These are phyloP conservation scores for Betta splendens DNA, from an alignment of 2,797 vertebrate species.

Conservation along the genomic window DNA sequence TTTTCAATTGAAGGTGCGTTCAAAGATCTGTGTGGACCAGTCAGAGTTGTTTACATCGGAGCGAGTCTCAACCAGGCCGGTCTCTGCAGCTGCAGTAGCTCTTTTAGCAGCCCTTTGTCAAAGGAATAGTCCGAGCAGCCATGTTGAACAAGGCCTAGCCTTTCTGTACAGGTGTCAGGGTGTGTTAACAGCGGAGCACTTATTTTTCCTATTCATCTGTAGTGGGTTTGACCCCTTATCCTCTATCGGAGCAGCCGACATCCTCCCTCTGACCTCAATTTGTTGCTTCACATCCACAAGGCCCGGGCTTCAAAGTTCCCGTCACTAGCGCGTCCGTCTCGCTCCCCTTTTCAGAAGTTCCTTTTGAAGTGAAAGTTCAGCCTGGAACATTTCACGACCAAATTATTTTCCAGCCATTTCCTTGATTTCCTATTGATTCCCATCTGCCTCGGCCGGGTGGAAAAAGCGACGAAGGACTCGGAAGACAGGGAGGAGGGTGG, in stretches of 20 bases:
- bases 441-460: slow-evolving; percentile 62
- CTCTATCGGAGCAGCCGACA: slow-evolving; percentile 44
- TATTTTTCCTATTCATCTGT: slow-evolving; percentile 68
- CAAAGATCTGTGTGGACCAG: slow-evolving; percentile 54
- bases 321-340: slow-evolving; percentile 19
- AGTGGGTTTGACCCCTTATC: slow-evolving; percentile 67
- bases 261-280: slow-evolving; percentile 73
- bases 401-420: slow-evolving; percentile 77
- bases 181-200: slow-evolving; percentile 65
- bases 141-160: slow-evolving; percentile 49
- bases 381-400: slow-evolving; percentile 73
- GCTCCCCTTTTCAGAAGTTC: slow-evolving; percentile 63
- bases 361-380: slow-evolving; percentile 83
- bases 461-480: slow-evolving; percentile 44
- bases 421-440: slow-evolving; percentile 82
- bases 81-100: too few species aligned
- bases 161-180: slow-evolving; percentile 56
- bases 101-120: slow-evolving; percentile 31
- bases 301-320: slow-evolving; percentile 67
- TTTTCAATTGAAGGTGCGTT: slow-evolving; percentile 64
- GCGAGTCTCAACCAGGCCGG: too few species aligned
- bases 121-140: slow-evolving; percentile 38
- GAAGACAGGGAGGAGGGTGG: slow-evolving; percentile 39
- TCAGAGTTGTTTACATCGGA: slow-evolving; percentile 62
- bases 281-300: slow-evolving; percentile 58